Base-by-base conservation (phyloP, 2,888 invertebrate genomes). In the Lamellibrachia satsuma region DNA sequence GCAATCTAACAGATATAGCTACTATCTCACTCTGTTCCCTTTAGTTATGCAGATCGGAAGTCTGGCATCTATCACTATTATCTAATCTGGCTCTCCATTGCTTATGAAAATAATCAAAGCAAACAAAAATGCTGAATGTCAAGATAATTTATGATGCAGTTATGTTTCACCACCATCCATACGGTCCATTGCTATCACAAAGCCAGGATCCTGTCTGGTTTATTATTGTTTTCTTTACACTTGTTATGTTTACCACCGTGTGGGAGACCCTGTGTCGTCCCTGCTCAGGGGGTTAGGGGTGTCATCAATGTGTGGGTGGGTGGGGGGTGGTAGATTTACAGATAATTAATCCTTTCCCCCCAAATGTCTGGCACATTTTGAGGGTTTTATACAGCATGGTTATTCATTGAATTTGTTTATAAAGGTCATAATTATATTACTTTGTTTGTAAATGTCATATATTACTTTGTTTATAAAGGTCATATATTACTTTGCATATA, bases 181-280 rank as follows among this genome's bases (percentile, higher is more conserved):
- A 75, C 4, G 11, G 15, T 22, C 22, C 22, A 22, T 75, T n/a
- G 22, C n/a, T 75, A 75, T 75, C 75, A 75, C 75, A 75, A 4
- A 75, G n/a, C 75, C 15, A 75, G 75, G 75, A 15, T 11, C 15
- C 75, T 22, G 2, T 22, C n/a, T 22, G 75, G 75, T 75, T 75
- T 75, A 15, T 75, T 75, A 75, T 75, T 75, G 75, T 75, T 75
- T 75, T 75, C 75, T 75, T 75, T 75, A n/a, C n/a, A 75, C n/a
- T 75, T 75, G 75, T 75, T 75, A n/a, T 75, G 75, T 75, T 75
- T 75, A 75, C 75, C 75, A 22, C 22, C 15, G 1, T 75, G 22
- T 75, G 75, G 75, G 22, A 22, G 75, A 15, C 75, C 75, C 75
- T 75, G 75, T 75, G 75, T 75, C 3, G 6, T 15, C 15, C 11